Conservation (phyloP, 2,888 invertebrate genomes). For the Macrophya annulata region DNA sequence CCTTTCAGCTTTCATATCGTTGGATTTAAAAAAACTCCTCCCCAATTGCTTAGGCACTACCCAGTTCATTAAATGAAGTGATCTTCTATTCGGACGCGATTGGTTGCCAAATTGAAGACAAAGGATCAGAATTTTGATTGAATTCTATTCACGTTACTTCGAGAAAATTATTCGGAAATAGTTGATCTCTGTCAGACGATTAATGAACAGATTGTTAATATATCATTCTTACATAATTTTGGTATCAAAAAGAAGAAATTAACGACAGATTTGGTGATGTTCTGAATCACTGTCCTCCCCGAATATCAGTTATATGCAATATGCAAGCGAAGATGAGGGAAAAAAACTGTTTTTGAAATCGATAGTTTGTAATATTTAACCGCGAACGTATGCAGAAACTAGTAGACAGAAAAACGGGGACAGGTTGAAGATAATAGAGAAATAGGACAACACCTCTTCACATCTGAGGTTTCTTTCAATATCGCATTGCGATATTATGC, state of each 20-base stretch:
- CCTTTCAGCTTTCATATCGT: neutral
- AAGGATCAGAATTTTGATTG: neutral
- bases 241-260: too few relatives aligned
- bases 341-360: neutral
- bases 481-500: neutral
- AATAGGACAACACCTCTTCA: constrained; percentile 22
- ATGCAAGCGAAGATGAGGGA: neutral
- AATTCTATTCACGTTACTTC: neutral
- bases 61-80: constrained; percentile 13
- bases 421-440: neutral
- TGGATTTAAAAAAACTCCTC: neutral
- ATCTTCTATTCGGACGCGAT: neutral
- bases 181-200: neutral
- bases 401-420: neutral
- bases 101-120: neutral
- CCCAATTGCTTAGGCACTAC: neutral
- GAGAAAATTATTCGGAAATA: neutral
- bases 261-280: too few relatives aligned
- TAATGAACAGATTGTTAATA: neutral
- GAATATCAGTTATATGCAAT: neutral
- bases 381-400: neutral
- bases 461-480: neutral
- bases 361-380: constrained; percentile 2
- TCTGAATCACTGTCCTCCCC: too few relatives aligned
- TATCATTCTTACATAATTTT: neutral